Evolutionary conservation across 2,113 vertebrate genomes (phyloP).

Genomic region (Platichthys stellatus): DNA sequence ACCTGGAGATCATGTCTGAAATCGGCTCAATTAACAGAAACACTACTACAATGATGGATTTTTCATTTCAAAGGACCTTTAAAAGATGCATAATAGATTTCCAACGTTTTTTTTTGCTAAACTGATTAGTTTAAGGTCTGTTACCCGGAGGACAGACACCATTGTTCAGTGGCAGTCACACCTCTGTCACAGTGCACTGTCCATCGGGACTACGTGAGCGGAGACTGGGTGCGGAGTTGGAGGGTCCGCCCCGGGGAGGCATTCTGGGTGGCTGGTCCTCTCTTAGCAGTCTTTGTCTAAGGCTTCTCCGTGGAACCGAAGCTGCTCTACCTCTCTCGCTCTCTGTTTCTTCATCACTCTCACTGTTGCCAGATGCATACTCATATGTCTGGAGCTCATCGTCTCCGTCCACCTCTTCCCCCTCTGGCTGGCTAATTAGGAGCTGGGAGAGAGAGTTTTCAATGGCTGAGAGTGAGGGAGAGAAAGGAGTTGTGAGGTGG

Average conservation of each 20-base stretch:
- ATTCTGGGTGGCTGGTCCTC: constrained; percentile 82
- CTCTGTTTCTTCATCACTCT: constrained; percentile 80
- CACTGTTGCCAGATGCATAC: constrained; percentile 87
- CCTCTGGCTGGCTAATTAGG: constrained; percentile 83
- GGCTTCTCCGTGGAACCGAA: constrained; percentile 39
- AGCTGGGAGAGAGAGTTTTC: constrained; percentile 91
- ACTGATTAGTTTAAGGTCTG: constrained; percentile 17
- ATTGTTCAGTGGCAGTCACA: constrained; percentile 79
- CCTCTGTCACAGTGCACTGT: constrained; percentile 94
- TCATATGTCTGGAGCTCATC: constrained; percentile 81
- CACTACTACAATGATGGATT: not conserved
- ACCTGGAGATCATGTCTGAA: not conserved
- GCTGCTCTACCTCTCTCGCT: constrained; percentile 68
- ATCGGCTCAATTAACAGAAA: not conserved
- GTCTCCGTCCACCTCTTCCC: constrained; percentile 85
- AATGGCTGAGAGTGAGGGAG: constrained; percentile 78
- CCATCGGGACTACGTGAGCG: constrained; percentile 93
- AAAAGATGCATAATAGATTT: constrained; percentile 27
- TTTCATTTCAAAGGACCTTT: constrained; percentile 29
- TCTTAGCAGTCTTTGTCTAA: constrained; percentile 80
- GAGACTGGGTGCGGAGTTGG: constrained; percentile 58
- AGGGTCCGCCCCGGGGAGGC: constrained; percentile 78
- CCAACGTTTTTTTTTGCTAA: constrained; percentile 43
- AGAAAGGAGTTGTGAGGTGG: constrained; percentile 80
- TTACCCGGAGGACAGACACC: not conserved